phyloP scores from a whole-genome alignment of 2,888 invertebrate genomes.

The Eucera pruinosa region DNA sequence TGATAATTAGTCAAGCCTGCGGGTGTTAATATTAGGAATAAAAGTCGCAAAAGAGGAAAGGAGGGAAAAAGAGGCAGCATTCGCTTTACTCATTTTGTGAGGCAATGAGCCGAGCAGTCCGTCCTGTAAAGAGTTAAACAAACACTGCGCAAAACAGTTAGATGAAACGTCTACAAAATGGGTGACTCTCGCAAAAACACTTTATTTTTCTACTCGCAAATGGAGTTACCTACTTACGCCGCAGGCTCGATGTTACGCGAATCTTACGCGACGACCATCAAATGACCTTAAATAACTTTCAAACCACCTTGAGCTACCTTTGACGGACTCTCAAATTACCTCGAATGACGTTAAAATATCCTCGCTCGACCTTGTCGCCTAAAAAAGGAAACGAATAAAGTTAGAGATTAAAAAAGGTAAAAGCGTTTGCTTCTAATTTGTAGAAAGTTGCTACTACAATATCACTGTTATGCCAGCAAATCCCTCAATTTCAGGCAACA shows the following conservation, averaged over 20 bases:
- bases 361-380: no score
- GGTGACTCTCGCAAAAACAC: conserved; percentile 27
- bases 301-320: not conserved
- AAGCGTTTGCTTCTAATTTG: not conserved
- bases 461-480: conserved; percentile 3
- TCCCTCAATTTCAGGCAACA: conserved; percentile 18
- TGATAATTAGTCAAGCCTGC: no score
- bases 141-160: conserved; percentile 9
- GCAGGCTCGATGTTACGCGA: not conserved
- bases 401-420: not conserved
- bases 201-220: conserved; percentile 17
- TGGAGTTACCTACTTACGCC: not conserved
- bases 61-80: conserved; percentile 3
- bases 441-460: not conserved
- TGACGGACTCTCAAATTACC: no score
- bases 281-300: not conserved
- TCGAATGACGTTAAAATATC: no score
- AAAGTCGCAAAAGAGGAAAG: conserved; percentile 3
- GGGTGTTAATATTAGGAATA: conserved; percentile 11
- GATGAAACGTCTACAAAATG: not conserved
- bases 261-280: conserved; percentile 1
- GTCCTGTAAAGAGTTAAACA: conserved; percentile 43
- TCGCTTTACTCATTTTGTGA: conserved; percentile 50
- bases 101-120: conserved; percentile 34
- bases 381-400: no score